A percentile compares a stretch with the other conserved stretches of the same genome.
These are phyloP conservation scores for Sinopyrophorus schimmeli DNA, from an alignment of 2,888 invertebrate genomes.

Conservation along the genomic window DNA sequence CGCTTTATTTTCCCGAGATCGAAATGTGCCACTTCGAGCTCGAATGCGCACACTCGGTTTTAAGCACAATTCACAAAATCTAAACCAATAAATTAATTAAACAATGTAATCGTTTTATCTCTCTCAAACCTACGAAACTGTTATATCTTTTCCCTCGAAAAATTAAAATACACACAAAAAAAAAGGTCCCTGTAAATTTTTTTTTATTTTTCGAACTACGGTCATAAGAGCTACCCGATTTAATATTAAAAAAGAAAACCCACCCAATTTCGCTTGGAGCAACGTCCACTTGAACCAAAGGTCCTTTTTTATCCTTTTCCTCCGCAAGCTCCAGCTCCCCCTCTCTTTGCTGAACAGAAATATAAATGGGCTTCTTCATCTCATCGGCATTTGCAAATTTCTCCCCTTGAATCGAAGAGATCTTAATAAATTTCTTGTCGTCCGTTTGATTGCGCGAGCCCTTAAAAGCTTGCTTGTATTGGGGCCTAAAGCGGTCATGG, in stretches of 20 bases:
- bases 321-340: slow-evolving; percentile 32
- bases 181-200: too few relatives aligned
- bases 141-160: too few relatives aligned
- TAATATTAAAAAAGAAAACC: slow-evolving; percentile 15
- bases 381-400: slow-evolving; percentile 25
- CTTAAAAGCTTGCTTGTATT: neutral
- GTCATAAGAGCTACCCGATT: too few relatives aligned
- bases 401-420: slow-evolving; percentile 40
- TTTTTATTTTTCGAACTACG: too few relatives aligned
- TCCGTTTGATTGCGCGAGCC: slow-evolving; percentile 13
- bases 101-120: too few relatives aligned
- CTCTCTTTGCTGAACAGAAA: slow-evolving; percentile 39
- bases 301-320: slow-evolving; percentile 26
- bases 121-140: too few relatives aligned
- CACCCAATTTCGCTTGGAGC: slow-evolving; percentile 38
- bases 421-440: slow-evolving; percentile 39
- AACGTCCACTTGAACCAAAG: slow-evolving; percentile 36
- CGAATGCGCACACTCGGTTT: too few relatives aligned
- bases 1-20: too few relatives aligned
- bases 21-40: too few relatives aligned
- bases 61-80: too few relatives aligned
- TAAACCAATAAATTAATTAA: too few relatives aligned
- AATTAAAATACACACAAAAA: too few relatives aligned
- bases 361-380: slow-evolving; percentile 33
- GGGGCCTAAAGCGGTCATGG: neutral